Percentiles rank a stretch among this genome's conserved stretches.
Evolutionary conservation across 2,888 invertebrate species (phyloP).

Genomic region (Orthonevra nobilis): DNA sequence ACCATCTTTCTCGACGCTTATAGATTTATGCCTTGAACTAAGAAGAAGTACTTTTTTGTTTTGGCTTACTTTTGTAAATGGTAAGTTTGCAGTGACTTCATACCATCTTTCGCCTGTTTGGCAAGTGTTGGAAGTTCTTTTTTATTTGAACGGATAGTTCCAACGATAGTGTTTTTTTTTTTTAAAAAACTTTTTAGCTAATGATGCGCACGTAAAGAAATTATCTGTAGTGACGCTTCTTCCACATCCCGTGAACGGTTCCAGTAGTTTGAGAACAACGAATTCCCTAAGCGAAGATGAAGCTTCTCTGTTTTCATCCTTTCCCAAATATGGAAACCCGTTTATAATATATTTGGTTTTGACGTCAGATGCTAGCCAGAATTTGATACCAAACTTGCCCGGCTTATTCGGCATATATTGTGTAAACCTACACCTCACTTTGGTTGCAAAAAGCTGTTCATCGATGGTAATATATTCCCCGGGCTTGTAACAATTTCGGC

Average conservation of each 20-base stretch:
- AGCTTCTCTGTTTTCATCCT: too few relatives aligned
- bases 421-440: too few relatives aligned
- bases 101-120: background rate
- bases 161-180: conserved; percentile 27
- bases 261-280: conserved; percentile 14
- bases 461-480: background rate
- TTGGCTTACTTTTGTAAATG: too few relatives aligned
- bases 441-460: conserved; percentile 26
- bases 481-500: conserved; percentile 1
- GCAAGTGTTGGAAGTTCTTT: background rate
- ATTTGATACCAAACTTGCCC: conserved; percentile 67
- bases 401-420: conserved; percentile 72
- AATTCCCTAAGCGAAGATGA: background rate
- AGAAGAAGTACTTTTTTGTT: conserved; percentile 2
- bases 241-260: conserved; percentile 20
- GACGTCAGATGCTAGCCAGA: conserved; percentile 72
- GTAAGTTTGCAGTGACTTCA: conserved; percentile 1
- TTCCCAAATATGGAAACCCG: conserved; percentile 71
- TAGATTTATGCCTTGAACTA: background rate
- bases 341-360: conserved; percentile 70
- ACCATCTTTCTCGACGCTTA: too few relatives aligned
- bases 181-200: conserved; percentile 27
- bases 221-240: conserved; percentile 30
- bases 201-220: conserved; percentile 37
- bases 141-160: conserved; percentile 24